Base-by-base conservation (phyloP, 2,888 invertebrate genomes). In the Colostygia pectinataria region DNA sequence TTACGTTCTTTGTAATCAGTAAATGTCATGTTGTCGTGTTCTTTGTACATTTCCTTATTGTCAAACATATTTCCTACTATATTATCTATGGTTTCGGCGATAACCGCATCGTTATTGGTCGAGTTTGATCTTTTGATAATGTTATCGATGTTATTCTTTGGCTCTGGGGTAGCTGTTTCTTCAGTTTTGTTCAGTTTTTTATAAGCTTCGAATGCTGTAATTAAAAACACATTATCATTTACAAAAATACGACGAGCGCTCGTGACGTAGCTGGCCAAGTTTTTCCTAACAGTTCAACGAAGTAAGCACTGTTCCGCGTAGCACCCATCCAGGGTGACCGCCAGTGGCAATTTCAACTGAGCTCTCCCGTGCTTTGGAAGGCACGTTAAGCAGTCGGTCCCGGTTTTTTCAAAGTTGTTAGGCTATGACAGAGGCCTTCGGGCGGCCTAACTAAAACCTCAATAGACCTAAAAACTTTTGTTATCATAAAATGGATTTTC, bases 171-270 rank as follows among this genome's bases (percentile, higher is more conserved):
- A 28, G 10, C 33, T 23, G 25, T 31, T 46, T 29, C 39, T 56
- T 53, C 58, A 10, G 31, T 51, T 10, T 51, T 62, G 23, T 67
- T 65, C 2, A 66, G 49, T 69, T 74, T 77, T 23, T 74, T 57
- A 53, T 81, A 66, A 0, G 83, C 82, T 60, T 86, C 85, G 34
- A 80, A 86, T 2, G 85, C 88, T 85, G 77, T 41, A 80, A 43
- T 27, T 38, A 55, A 54, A 53, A 25, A 33, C 15, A 5, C 25
- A 18, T 41, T 29, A 5, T 28, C 32, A 40, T 2, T 13, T 7
- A 18, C 13, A 31, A 1, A 13, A 13, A 31, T n/a, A 24, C 7
- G 7, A n/a, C n/a, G n/a, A n/a, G n/a, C n/a, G n/a, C n/a, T n/a
- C n/a, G n/a, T n/a, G n/a, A n/a, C n/a, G n/a, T n/a, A n/a, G n/a